phyloP scores from a whole-genome alignment of 2,888 invertebrate species.

The Ernsta delagoae region DNA sequence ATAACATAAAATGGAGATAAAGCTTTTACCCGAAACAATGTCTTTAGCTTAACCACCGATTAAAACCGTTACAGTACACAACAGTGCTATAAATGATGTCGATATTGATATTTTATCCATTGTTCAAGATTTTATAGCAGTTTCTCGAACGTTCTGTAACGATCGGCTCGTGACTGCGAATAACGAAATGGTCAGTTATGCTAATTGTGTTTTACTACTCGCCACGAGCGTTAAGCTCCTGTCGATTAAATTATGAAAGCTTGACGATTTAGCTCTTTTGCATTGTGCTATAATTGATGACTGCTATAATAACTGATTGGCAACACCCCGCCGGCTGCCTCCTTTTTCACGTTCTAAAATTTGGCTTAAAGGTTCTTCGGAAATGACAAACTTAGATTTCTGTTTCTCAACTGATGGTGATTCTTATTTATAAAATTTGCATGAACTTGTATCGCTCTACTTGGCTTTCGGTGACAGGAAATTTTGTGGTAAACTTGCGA shows the following conservation, averaged over 20 bases:
- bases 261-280: constrained; percentile 7
- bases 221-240: constrained; percentile 16
- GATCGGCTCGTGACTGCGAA: constrained; percentile 40
- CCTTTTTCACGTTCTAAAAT: too few species aligned
- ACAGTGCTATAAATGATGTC: background rate
- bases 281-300: background rate
- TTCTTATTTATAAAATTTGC: too few species aligned
- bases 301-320: background rate
- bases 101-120: constrained; percentile 5
- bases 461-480: too few species aligned
- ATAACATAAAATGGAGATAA: too few species aligned
- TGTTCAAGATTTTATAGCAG: constrained; percentile 10
- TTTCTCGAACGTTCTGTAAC: constrained; percentile 36
- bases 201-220: constrained; percentile 29
- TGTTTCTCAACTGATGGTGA: too few species aligned
- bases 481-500: too few species aligned
- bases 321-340: too few species aligned
- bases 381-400: too few species aligned
- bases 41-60: background rate
- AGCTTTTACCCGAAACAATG: too few species aligned
- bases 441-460: too few species aligned
- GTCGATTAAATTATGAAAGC: constrained; percentile 20
- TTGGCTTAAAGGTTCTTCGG: too few species aligned
- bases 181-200: constrained; percentile 33
- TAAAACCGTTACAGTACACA: background rate